Conservation (phyloP, 2,888 invertebrate species). For the Norana najaformis region DNA sequence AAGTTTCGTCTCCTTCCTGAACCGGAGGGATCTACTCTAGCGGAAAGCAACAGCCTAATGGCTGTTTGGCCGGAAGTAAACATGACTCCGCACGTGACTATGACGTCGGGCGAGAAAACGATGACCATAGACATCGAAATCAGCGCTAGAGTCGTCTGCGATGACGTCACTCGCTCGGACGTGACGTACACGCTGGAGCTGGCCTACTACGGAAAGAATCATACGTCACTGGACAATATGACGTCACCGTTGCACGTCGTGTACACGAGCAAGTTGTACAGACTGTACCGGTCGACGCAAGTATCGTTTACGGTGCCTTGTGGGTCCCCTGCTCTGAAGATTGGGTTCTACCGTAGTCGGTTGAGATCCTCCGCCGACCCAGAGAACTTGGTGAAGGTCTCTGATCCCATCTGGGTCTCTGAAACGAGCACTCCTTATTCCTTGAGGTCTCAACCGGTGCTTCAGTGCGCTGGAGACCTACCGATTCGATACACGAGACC, state of each 20-base stretch:
- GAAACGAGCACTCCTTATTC: not conserved
- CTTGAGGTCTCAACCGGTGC: not conserved
- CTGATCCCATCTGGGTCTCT: not conserved
- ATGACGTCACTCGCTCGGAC: not conserved
- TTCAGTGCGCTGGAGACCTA: not conserved
- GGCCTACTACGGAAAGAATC: not conserved
- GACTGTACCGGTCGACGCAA: not conserved
- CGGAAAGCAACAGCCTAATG: not conserved
- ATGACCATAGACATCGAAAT: slow-evolving; percentile 15
- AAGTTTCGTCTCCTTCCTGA: not conserved
- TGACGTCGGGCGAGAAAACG: not conserved
- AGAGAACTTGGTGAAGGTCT: not conserved
- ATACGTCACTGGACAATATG: not conserved
- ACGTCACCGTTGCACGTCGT: slow-evolving; percentile 8
- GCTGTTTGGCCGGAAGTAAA: not conserved
- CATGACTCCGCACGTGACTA: not conserved
- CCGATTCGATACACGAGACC: not conserved
- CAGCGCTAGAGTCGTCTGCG: not conserved
- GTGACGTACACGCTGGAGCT: slow-evolving; percentile 8
- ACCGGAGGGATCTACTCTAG: not conserved
- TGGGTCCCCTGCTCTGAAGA: not conserved
- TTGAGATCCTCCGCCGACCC: not conserved
- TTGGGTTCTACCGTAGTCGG: not conserved
- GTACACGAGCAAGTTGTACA: slow-evolving; percentile 21
- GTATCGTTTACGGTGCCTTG: not conserved